These are phyloP conservation scores for Eretmocerus hayati DNA, from an alignment of 2,888 invertebrate genomes.

Conservation along the genomic window DNA sequence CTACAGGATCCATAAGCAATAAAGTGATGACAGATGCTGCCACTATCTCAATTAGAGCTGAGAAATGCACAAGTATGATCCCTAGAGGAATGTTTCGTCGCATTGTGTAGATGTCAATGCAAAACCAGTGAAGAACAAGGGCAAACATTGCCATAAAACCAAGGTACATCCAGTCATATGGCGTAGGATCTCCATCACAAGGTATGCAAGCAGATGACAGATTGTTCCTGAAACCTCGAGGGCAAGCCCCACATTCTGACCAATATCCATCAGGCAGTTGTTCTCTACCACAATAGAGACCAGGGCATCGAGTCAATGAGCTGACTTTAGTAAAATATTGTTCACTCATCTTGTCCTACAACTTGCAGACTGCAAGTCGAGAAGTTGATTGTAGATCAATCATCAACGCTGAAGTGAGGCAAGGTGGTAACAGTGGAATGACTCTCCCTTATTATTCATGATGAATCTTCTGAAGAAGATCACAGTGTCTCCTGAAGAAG, in stretches of 20 bases:
- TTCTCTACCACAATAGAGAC: conserved; percentile 75
- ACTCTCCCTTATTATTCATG: too few relatives aligned
- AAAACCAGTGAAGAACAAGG: conserved; percentile 84
- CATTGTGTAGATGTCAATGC: conserved; percentile 77
- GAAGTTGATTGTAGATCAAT: too few relatives aligned
- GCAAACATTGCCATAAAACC: conserved; percentile 90
- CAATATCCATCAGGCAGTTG: conserved; percentile 60
- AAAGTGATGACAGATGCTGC: conserved; percentile 71
- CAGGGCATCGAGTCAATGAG: conserved; percentile 56
- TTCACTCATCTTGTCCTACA: too few relatives aligned
- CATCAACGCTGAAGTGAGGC: too few relatives aligned
- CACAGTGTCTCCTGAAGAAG: too few relatives aligned
- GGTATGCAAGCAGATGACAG: conserved; percentile 66
- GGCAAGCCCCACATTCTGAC: conserved; percentile 81
- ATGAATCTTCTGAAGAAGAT: too few relatives aligned
- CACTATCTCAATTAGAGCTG: conserved; percentile 75
- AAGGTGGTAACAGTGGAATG: too few relatives aligned
- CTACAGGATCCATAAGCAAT: conserved; percentile 74
- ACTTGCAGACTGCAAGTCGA: too few relatives aligned
- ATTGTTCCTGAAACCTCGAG: conserved; percentile 72
- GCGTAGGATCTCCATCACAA: conserved; percentile 67
- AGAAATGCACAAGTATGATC: conserved; percentile 69
- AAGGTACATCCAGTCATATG: conserved; percentile 90
- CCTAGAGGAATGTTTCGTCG: conserved; percentile 70
- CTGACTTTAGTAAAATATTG: conserved; percentile 13